Conservation (phyloP, 92 coral and sea anemone genomes). For the Epizoanthus rinbou region DNA sequence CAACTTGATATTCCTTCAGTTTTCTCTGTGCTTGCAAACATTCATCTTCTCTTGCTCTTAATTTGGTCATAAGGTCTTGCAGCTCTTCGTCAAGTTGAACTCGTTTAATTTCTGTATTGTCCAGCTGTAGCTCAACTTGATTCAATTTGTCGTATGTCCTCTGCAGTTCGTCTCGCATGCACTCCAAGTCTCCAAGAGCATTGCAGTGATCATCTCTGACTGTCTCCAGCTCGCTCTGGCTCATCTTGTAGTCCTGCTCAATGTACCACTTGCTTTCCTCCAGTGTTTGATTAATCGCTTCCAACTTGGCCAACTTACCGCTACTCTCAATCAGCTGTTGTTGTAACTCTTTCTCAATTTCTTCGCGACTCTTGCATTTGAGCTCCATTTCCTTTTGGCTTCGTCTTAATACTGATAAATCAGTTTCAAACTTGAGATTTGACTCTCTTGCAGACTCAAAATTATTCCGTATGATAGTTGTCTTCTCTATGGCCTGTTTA, state of each 20-base stretch:
- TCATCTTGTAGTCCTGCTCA: constrained; percentile 8
- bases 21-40: constrained; percentile 5
- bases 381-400: constrained; percentile 16
- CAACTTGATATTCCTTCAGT: neutral
- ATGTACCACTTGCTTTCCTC: constrained; percentile 4
- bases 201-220: neutral
- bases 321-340: constrained; percentile 6
- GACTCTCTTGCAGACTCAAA: constrained; percentile 5
- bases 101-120: neutral
- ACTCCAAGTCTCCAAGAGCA: constrained; percentile 9
- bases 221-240: constrained; percentile 14
- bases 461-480: neutral
- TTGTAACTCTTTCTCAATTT: constrained; percentile 4
- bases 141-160: neutral
- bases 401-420: constrained; percentile 13
- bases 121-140: neutral
- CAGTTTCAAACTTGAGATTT: constrained; percentile 3
- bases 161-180: constrained; percentile 1
- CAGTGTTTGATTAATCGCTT: constrained; percentile 25
- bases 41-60: constrained; percentile 18
- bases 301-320: constrained; percentile 20
- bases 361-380: constrained; percentile 6
- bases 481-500: constrained; percentile 17
- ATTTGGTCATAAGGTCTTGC: neutral
- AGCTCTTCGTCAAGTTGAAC: constrained; percentile 6